phyloP scores from a whole-genome alignment of 2,888 invertebrate species.

The Himalopsyche anomala region DNA sequence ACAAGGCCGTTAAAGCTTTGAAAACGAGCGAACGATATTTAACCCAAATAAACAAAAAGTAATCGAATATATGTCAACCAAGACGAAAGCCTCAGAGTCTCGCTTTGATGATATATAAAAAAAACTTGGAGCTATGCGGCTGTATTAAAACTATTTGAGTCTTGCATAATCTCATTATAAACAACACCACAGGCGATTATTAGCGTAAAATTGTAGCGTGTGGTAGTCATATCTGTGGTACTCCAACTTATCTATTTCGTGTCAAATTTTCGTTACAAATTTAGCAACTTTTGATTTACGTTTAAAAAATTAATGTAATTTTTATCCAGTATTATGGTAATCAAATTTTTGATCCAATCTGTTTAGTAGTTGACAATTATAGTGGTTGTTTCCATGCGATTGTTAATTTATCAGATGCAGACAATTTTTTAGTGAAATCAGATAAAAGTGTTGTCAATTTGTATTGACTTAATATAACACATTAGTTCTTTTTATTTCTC shows the following conservation, averaged over 20 bases:
- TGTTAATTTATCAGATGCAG: too few relatives aligned
- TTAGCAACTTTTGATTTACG: background rate
- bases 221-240: conserved; percentile 24
- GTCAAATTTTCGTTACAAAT: background rate
- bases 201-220: conserved; percentile 12
- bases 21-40: conserved; percentile 18
- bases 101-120: conserved; percentile 37
- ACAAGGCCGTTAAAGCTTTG: conserved; percentile 12
- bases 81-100: conserved; percentile 21
- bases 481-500: too few relatives aligned
- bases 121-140: conserved; percentile 55
- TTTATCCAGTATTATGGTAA: background rate
- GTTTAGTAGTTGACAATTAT: too few relatives aligned
- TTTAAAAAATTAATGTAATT: background rate
- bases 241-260: background rate
- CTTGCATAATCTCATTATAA: conserved; percentile 54
- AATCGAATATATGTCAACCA: conserved; percentile 49
- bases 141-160: conserved; percentile 22
- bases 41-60: conserved; percentile 53
- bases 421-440: too few relatives aligned
- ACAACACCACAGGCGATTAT: conserved; percentile 55
- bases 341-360: background rate
- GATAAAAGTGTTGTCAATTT: too few relatives aligned
- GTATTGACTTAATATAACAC: too few relatives aligned
- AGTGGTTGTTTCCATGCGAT: too few relatives aligned